A percentile compares a stretch with the other conserved stretches of the same genome.
These are phyloP conservation scores for Apteryx mantelli DNA, from an alignment of 2,113 vertebrate species.

Conservation along the genomic window DNA sequence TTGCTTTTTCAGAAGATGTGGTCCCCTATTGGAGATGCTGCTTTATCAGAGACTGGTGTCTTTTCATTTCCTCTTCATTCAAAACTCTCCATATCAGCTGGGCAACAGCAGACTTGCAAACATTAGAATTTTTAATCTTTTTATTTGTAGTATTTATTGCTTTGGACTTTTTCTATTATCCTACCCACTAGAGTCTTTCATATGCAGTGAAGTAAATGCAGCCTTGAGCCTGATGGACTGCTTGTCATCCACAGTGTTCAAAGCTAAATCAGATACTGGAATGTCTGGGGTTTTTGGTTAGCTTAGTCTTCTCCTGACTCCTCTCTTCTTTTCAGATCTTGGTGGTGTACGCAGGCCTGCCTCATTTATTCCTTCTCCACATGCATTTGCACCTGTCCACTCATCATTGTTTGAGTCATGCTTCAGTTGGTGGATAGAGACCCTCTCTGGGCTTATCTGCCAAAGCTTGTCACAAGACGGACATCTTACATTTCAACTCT, in stretches of 20 bases:
- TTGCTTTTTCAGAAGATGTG: slow-evolving; percentile 70
- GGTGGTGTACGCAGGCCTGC: background rate
- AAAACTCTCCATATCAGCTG: slow-evolving; percentile 55
- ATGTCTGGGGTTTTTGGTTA: background rate
- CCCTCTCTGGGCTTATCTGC: background rate
- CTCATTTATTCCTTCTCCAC: background rate
- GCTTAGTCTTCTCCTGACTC: background rate
- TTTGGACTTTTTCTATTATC: slow-evolving; percentile 38
- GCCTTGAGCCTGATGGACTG: background rate
- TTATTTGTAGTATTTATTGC: slow-evolving; percentile 68
- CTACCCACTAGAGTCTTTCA: background rate
- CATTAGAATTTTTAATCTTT: slow-evolving; percentile 61
- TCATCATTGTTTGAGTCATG: background rate
- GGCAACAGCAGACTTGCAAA: slow-evolving; percentile 57
- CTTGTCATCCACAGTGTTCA: background rate
- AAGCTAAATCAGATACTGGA: background rate
- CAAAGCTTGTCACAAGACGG: background rate
- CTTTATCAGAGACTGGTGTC: slow-evolving; percentile 71
- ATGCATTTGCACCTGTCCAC: background rate
- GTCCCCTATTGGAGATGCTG: slow-evolving; percentile 55
- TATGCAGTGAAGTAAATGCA: background rate
- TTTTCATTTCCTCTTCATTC: slow-evolving; percentile 77
- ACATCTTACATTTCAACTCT: background rate
- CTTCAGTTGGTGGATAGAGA: background rate
- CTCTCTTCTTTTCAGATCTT: background rate